Evolutionary conservation across 2,113 vertebrate species (phyloP), one percentile per base, ranked within the genome.

Genomic region (Menidia beryllina): DNA sequence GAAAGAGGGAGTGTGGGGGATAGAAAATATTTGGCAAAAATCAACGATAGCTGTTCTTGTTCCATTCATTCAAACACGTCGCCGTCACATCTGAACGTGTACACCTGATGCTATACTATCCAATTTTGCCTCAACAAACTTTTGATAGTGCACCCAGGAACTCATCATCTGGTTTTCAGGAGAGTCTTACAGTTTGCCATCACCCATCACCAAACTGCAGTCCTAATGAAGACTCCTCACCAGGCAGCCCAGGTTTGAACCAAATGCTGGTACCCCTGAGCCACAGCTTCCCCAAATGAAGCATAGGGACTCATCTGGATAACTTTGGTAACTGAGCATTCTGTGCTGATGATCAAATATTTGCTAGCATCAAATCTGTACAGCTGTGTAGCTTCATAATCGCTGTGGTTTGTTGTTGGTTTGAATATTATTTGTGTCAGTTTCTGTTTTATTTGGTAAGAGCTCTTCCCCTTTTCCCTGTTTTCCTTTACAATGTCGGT

Each of bases 1-100:
- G 26, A 43, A 68, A 53, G 57, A 56, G 39, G 70, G 11, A 78
- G 54, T 64, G 47, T 39, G 54, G 52, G 36, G 19, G 21, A 52
- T 43, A 82, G 65, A 56, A 38, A 61, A 52, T 69, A 39, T 19
- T 0, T n/a, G 48, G n/a, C 0, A 69, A n/a, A n/a, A 26, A 50
- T 34, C 13, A 26, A 45, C 10, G 19, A 47, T 20, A 26, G 1
- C 3, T 9, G 1, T 4, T 2, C 27, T 34, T 54, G 27, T n/a
- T 19, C 27, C 12, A 7, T 36, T 21, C n/a, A 30, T 30, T 4
- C 21, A 8, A 36, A 55, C 6, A n/a, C n/a, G n/a, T n/a, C n/a
- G n/a, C n/a, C n/a, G n/a, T n/a, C n/a, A n/a, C n/a, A n/a, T n/a
- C n/a, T n/a, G n/a, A n/a, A n/a, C n/a, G n/a, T n/a, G n/a, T n/a